phyloP scores from a whole-genome alignment of 2,113 vertebrate species.

The Herpetotheres cachinnans region DNA sequence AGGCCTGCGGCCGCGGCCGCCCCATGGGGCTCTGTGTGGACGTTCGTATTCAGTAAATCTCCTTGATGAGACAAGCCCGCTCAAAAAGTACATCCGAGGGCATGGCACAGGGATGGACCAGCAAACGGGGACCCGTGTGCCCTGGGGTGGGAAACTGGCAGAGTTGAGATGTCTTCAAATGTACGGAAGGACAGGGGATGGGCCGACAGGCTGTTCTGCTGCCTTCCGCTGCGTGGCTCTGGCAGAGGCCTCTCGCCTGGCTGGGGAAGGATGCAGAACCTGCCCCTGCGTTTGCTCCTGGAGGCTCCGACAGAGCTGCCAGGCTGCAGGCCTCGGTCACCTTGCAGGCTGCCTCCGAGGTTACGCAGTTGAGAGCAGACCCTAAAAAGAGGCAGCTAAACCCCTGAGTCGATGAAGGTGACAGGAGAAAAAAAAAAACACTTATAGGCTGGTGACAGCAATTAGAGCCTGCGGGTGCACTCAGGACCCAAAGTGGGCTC shows the following conservation, averaged over 20 bases:
- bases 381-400: neutral
- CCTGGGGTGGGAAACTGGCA: neutral
- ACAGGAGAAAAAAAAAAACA: neutral
- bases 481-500: neutral
- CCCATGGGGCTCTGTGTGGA: neutral
- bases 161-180: accelerated
- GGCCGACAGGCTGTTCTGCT: neutral
- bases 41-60: accelerated
- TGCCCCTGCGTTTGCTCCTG: neutral
- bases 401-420: neutral
- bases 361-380: neutral
- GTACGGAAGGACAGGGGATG: neutral
- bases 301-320: neutral
- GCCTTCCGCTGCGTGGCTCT: neutral
- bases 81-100: no score
- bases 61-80: neutral
- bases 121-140: accelerated
- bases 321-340: neutral
- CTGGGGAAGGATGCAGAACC: neutral
- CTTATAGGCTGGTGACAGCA: neutral
- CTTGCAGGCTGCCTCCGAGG: accelerated
- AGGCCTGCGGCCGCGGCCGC: no score
- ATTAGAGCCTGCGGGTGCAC: neutral
- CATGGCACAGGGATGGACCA: accelerated
- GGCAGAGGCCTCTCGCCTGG: neutral